phyloP scores from a whole-genome alignment of 2,888 invertebrate species.

The Agrotis segetum region DNA sequence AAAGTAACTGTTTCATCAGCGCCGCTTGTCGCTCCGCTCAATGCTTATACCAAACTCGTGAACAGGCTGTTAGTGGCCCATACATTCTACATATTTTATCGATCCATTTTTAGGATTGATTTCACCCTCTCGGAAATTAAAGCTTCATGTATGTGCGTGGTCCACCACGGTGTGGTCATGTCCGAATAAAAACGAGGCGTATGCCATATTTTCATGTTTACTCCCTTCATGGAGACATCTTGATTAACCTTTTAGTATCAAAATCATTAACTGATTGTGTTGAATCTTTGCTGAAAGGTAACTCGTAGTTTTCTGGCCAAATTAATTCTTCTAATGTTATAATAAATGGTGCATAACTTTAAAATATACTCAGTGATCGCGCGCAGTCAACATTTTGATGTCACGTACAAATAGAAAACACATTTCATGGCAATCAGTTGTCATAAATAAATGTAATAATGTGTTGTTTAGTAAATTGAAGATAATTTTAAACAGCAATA shows the following conservation, averaged over 20 bases:
- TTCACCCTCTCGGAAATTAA: too few species aligned
- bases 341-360: neutral
- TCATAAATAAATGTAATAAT: neutral
- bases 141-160: neutral
- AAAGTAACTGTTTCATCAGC: too few species aligned
- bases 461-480: constrained; percentile 16
- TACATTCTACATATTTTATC: neutral
- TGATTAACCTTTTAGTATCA: neutral
- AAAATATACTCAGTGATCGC: constrained; percentile 10
- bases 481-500: constrained; percentile 2
- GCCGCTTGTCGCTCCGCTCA: too few species aligned
- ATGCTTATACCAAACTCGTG: too few species aligned
- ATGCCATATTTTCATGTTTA: neutral
- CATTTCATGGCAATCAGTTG: constrained; percentile 2
- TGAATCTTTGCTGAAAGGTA: neutral
- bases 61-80: too few species aligned
- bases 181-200: neutral
- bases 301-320: neutral
- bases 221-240: neutral
- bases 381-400: constrained; percentile 6
- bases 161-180: neutral
- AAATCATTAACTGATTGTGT: neutral
- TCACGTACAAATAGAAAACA: constrained; percentile 31
- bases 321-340: neutral
- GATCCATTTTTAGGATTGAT: neutral